A percentile compares a stretch with the other conserved stretches of the same genome.
phyloP scores from a whole-genome alignment of 2,797 vertebrate species.

The Syndactyla subalaris region DNA sequence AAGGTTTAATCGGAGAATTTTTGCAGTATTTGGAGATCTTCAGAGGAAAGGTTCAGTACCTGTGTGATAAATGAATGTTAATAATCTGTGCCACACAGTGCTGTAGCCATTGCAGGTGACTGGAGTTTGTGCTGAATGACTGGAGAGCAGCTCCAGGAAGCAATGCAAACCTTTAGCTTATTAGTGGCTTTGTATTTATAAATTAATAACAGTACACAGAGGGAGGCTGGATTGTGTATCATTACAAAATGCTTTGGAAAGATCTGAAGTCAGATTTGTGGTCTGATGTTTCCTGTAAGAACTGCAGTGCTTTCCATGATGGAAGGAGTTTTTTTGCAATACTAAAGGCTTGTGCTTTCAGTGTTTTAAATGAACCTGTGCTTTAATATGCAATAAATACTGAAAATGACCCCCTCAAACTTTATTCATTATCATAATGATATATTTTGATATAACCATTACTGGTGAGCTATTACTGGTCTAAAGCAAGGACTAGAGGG shows the following conservation, averaged over 20 bases:
- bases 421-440: not conserved
- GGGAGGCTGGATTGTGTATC: not conserved
- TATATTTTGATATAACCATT: not conserved
- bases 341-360: not conserved
- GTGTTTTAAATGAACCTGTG: conserved; percentile 9
- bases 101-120: not conserved
- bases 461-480: not conserved
- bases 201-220: not conserved
- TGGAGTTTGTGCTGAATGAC: not conserved
- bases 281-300: not conserved
- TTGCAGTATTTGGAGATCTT: conserved; percentile 12
- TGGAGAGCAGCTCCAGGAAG: not conserved
- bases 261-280: not conserved
- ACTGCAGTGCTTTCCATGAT: not conserved
- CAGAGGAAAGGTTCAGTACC: not conserved
- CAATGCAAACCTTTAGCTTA: not conserved
- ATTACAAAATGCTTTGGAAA: not conserved
- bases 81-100: not conserved
- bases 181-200: not conserved
- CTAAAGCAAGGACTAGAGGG: not conserved
- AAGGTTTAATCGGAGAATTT: conserved; percentile 18
- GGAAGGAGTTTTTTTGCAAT: not conserved
- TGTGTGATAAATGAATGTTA: not conserved
- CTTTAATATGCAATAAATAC: not conserved
- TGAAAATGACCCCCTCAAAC: not conserved